phyloP scores from a whole-genome alignment of 2,888 invertebrate species.

The Drosophila sordidula region DNA sequence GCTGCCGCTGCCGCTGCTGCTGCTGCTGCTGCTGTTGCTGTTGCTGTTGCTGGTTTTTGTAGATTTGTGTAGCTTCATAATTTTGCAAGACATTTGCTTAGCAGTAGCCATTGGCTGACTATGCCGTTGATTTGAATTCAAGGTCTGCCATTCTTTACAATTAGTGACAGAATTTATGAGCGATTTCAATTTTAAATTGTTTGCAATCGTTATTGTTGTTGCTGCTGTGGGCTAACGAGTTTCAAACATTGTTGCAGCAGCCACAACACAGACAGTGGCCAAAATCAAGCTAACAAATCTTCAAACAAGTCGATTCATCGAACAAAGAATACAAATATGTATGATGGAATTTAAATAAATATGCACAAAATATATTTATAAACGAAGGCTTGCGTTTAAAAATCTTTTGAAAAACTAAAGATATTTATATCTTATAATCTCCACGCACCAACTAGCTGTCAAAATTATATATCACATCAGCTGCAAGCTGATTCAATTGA shows the following conservation, averaged over 20 bases:
- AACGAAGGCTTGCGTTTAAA: too few species aligned
- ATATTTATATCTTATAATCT: constrained; percentile 27
- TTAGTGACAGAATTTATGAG: constrained; percentile 77
- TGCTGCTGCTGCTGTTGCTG: constrained; percentile 23
- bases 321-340: background rate
- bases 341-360: background rate
- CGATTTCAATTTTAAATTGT: constrained; percentile 73
- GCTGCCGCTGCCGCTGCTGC: constrained; percentile 9
- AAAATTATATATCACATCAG: constrained; percentile 60
- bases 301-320: background rate
- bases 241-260: constrained; percentile 34
- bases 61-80: constrained; percentile 74
- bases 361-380: too few species aligned
- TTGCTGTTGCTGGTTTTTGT: constrained; percentile 28
- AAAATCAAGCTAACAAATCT: constrained; percentile 26
- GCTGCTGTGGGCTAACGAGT: constrained; percentile 59
- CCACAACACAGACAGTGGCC: constrained; percentile 4
- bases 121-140: constrained; percentile 65
- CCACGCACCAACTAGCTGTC: constrained; percentile 50
- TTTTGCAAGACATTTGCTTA: constrained; percentile 65
- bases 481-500: constrained; percentile 30
- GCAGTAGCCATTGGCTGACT: constrained; percentile 59
- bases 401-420: background rate
- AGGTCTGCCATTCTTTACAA: constrained; percentile 78
- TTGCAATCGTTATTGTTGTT: constrained; percentile 41